Evolutionary conservation across 1,140 invertebrate genomes (phyloP).

Genomic region (Drosophila fuyamai): DNA sequence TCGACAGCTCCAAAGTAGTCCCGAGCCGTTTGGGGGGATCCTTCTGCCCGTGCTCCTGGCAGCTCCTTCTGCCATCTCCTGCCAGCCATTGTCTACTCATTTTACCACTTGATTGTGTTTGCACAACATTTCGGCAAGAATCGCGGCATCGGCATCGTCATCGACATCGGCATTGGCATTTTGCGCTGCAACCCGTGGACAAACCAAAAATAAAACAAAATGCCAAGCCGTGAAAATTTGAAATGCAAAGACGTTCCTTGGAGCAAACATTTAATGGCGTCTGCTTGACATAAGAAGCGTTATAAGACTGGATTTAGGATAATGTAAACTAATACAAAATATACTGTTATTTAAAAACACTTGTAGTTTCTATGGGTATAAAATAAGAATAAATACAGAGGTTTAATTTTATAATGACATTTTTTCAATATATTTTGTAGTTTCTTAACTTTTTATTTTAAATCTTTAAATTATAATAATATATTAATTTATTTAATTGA

Average conservation of each 20-base stretch:
- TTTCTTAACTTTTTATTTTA: too few species aligned
- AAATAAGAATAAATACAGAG: too few species aligned
- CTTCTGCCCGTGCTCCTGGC: conserved; percentile 3
- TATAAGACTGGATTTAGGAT: conserved; percentile 2
- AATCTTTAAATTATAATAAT: too few species aligned
- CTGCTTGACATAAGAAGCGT: conserved; percentile 1
- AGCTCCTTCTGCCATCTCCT: conserved; percentile 11
- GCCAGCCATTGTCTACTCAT: conserved; percentile 68
- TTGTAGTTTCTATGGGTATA: too few species aligned
- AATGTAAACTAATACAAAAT: conserved; percentile 10
- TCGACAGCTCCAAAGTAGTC: conserved; percentile 45
- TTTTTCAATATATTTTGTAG: too few species aligned
- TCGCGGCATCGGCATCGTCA: conserved; percentile 20
- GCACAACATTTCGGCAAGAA: conserved; percentile 48
- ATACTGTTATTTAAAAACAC: too few species aligned
- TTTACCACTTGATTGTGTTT: conserved; percentile 76
- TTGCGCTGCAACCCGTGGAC: conserved; percentile 14
- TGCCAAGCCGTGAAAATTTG: conserved; percentile 36
- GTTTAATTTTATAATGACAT: too few species aligned
- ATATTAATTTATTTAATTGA: too few species aligned
- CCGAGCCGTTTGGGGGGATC: conserved; percentile 17
- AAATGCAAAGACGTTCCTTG: conserved; percentile 56
- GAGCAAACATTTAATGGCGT: conserved; percentile 39
- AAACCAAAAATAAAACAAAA: conserved; percentile 20
- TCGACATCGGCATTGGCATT: conserved; percentile 2